Evolutionary conservation across 2,888 invertebrate species (phyloP), one percentile per base, ranked within the genome.

Genomic region (Dexiosoma caninum): DNA sequence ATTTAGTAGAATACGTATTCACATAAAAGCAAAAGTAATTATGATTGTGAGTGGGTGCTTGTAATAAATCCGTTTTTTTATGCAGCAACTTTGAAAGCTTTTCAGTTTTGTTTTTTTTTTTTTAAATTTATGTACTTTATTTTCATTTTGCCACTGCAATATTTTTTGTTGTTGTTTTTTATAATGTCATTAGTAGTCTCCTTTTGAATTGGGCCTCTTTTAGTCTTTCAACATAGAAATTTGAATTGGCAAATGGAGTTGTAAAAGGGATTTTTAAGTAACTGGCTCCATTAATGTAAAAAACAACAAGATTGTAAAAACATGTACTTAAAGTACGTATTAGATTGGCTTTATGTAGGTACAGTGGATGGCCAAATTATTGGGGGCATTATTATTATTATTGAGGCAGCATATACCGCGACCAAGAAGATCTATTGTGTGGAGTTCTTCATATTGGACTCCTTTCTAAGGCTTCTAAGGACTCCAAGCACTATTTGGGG

Each of bases 231-330:
- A 16, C 4, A 19, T 10, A 44, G 16, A 60, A 16, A 12, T 14
- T n/a, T n/a, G n/a, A 59, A 46, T 59, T 42, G 42, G 44, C n/a
- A 51, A 60, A 51, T 53, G 59, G 16, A 42, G 27, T 16, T 51
- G 59, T 59, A 60, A 75, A 75, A 67, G 23, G 51, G 59, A 51
- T 59, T 75, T 75, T 75, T 75, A 75, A 75, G 67, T 75, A 75
- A 75, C 59, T 59, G 67, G 75, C 21, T 59, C 75, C 59, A 67
- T 75, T 60, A 59, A 67, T 59, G 59, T 27, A 60, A 32, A 55
- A 14, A 27, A 49, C 49, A 55, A 40, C 19, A 49, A 14, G 6
- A 8, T 60, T 49, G 23, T 44, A 5, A 21, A 49, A 12, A 51
- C 16, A 51, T 2, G 1, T 3, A 21, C 10, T 5, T 27, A 27